Percentiles rank a stretch among this genome's conserved stretches.
Conservation (phyloP, 1,140 invertebrate genomes). For the Polypedilum vanderplanki region DNA sequence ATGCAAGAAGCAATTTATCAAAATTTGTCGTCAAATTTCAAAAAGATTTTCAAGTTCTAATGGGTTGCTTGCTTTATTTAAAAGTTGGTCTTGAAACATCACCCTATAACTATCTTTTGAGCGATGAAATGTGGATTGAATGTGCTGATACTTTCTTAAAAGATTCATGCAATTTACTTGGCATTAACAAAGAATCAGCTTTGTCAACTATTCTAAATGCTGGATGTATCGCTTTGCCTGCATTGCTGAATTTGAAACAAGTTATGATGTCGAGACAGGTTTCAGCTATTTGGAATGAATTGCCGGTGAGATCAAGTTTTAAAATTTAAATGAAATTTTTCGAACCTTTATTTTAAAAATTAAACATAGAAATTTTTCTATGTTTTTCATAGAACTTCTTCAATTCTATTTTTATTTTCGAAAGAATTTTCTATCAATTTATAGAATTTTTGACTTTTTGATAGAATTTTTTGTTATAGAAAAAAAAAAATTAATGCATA, state of each 20-base stretch:
- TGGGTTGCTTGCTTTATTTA: constrained; percentile 81
- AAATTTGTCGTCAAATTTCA: constrained; percentile 74
- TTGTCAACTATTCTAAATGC: constrained; percentile 72
- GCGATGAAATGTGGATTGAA: constrained; percentile 71
- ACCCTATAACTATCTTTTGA: constrained; percentile 72
- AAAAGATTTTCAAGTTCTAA: constrained; percentile 80
- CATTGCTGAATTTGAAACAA: constrained; percentile 89
- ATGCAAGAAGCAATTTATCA: constrained; percentile 78
- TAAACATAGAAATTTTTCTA: too few relatives aligned
- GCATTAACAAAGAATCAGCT: constrained; percentile 73
- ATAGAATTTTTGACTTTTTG: too few relatives aligned
- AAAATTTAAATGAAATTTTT: too few relatives aligned
- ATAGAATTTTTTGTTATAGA: too few relatives aligned
- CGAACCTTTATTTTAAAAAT: too few relatives aligned
- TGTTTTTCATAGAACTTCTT: too few relatives aligned
- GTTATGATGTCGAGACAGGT: constrained; percentile 81
- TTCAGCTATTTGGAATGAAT: constrained; percentile 83
- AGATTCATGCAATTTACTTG: constrained; percentile 86
- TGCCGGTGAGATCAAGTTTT: constrained; percentile 64
- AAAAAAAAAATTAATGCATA: too few relatives aligned
- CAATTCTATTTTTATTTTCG: too few relatives aligned
- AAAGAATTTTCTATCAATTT: too few relatives aligned
- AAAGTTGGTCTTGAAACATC: constrained; percentile 71
- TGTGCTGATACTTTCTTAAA: constrained; percentile 86
- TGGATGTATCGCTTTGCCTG: constrained; percentile 86